Evolutionary conservation across 2,888 invertebrate species (phyloP), one percentile per base, ranked within the genome.

Genomic region (Synanthedon andrenaeformis): DNA sequence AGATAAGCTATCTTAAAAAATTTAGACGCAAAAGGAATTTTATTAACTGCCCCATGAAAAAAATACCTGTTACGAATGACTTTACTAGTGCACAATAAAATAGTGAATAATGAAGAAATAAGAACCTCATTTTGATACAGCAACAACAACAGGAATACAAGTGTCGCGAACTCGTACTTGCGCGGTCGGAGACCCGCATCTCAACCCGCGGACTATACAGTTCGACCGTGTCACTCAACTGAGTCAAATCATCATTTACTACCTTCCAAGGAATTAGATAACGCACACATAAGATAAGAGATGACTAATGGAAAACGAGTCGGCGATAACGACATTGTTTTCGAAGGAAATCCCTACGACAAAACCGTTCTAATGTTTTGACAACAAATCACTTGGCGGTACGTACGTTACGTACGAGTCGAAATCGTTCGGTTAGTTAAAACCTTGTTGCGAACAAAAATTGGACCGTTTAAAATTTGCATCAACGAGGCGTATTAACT

Each of bases 251-350:
- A 45, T n/a, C 45, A 45, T 45, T 14, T 35, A 35, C n/a, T 13
- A 45, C 14, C 59, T 42, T 51, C 59, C 53, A 63, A 73, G 66
- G 66, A 69, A 65, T 68, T 64, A 72, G 74, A 77, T 79, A 79
- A 75, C 62, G 54, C 58, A 61, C 58, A 60, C 60, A 55, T 64
- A 69, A 72, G 82, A 82, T 82, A 82, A 77, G 65, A 69, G 56
- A 72, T 79, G 76, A 80, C 73, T 78, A 77, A 80, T 64, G 63
- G 63, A 66, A 67, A 68, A 68, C 63, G 53, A 54, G 41, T 19
- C 55, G 41, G 54, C 62, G 69, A 69, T 70, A 71, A 67, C 50
- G 52, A 51, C 54, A 57, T 58, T 56, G 57, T 62, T 62, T 62
- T 57, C 28, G 49, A 56, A 57, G 65, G 57, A 52, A 62, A 61